Percentiles rank a stretch among this genome's conserved stretches.
Conservation (phyloP, 2,113 vertebrate genomes). For the Dipodomys merriami region DNA sequence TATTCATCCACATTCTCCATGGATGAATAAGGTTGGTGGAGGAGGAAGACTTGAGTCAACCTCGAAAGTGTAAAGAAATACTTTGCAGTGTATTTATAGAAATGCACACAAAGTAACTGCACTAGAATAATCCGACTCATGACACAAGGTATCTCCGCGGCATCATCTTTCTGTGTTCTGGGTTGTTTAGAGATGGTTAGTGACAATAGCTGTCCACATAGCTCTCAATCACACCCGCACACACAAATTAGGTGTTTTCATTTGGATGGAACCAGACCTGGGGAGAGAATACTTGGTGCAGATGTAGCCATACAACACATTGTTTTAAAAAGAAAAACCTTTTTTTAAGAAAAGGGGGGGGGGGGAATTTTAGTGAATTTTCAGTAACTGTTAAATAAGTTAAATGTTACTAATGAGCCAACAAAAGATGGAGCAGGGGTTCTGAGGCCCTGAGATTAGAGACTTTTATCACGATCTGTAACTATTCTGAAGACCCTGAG, state of each 20-base stretch:
- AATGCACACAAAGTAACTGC: slow-evolving; percentile 7
- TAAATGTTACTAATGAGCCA: background rate
- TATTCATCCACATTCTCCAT: background rate
- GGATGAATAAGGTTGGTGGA: background rate
- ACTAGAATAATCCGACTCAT: background rate
- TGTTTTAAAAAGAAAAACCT: slow-evolving; percentile 34
- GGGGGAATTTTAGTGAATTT: background rate
- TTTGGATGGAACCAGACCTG: slow-evolving; percentile 15
- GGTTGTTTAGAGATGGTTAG: background rate
- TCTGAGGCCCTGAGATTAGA: background rate
- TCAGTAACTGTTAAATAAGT: background rate
- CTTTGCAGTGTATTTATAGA: background rate
- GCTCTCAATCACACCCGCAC: background rate
- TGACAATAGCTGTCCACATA: background rate
- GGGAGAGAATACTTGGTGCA: background rate
- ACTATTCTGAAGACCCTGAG: too few relatives aligned
- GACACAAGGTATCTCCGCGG: background rate
- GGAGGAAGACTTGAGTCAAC: background rate
- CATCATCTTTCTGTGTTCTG: background rate
- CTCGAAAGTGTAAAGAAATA: slow-evolving; percentile 24
- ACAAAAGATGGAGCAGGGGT: background rate
- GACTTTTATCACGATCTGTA: background rate
- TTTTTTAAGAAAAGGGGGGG: background rate
- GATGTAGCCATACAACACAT: background rate
- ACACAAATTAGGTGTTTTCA: background rate